These are phyloP conservation scores for Arbacia lixula DNA, from an alignment of 53 echinoderm and acorn worm genomes.

Conservation along the genomic window DNA sequence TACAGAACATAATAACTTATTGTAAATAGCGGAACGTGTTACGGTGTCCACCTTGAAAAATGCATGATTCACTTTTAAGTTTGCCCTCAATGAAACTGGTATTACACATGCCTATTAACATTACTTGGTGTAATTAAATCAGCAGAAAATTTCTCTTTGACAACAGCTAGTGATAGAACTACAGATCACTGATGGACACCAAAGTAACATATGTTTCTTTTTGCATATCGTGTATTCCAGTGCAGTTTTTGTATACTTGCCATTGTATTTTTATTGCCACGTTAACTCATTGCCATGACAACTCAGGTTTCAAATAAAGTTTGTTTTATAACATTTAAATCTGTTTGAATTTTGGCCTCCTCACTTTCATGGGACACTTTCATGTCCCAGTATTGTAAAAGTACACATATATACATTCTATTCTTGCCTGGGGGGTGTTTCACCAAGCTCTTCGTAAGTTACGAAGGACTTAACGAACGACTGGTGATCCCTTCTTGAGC, in stretches of 20 bases:
- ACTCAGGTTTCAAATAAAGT: constrained; percentile 14
- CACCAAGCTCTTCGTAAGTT: no score
- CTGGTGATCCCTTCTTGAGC: no score
- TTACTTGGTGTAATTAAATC: no score
- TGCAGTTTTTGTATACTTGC: constrained; percentile 11
- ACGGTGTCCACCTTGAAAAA: no score
- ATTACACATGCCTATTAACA: no score
- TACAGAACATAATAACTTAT: no score
- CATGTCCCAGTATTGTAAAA: constrained; percentile 12
- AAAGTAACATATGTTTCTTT: constrained; percentile 15
- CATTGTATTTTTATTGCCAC: constrained; percentile 5
- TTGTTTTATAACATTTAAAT: constrained; percentile 3
- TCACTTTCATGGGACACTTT: not conserved
- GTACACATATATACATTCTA: constrained; percentile 16
- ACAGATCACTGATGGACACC: constrained; percentile 21
- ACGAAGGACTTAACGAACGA: no score
- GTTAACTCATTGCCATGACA: constrained; percentile 3
- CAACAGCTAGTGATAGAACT: not conserved
- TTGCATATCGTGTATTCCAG: constrained; percentile 1
- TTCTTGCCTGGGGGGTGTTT: no score
- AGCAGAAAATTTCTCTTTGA: not conserved
- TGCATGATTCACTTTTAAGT: no score
- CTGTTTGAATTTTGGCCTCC: constrained; percentile 8
- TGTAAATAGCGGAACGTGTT: no score
- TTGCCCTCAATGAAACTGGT: no score